These are phyloP conservation scores for Uloborus diversus DNA, from an alignment of 1,140 invertebrate species.

Conservation along the genomic window DNA sequence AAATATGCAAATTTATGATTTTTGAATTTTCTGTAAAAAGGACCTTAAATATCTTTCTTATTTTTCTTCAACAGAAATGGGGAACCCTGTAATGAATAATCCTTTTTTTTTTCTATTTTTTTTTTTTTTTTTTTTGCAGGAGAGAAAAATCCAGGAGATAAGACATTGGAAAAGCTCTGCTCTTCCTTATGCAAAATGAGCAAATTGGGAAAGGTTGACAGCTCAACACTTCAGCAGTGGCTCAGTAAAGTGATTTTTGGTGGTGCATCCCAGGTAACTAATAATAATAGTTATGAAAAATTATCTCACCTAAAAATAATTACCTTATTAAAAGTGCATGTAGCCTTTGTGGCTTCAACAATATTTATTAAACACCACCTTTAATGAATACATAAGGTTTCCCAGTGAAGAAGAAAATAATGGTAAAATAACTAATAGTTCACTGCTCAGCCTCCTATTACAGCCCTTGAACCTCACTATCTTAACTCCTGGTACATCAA, in stretches of 20 bases:
- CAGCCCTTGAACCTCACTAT: background rate
- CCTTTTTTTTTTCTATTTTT: background rate
- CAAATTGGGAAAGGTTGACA: slow-evolving; percentile 74
- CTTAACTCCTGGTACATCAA: too few species aligned
- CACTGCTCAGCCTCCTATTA: too few species aligned
- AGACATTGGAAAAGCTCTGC: slow-evolving; percentile 76
- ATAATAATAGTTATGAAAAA: background rate
- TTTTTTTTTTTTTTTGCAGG: slow-evolving; percentile 61
- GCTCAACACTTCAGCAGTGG: slow-evolving; percentile 75
- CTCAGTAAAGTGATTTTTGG: slow-evolving; percentile 67
- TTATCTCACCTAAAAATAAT: too few species aligned
- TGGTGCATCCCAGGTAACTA: slow-evolving; percentile 58
- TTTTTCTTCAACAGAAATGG: background rate
- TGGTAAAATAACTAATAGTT: too few species aligned
- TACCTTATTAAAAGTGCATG: too few species aligned
- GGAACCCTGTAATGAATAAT: background rate
- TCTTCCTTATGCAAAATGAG: slow-evolving; percentile 70
- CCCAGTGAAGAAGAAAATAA: too few species aligned
- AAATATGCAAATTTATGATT: too few species aligned
- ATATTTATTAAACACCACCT: too few species aligned
- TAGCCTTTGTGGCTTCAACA: too few species aligned
- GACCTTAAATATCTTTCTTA: background rate
- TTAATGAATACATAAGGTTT: too few species aligned
- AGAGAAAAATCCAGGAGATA: slow-evolving; percentile 71
- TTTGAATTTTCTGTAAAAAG: too few species aligned